Percentiles rank a stretch among this genome's conserved stretches.
These are phyloP conservation scores for Linnaemya vulpina DNA, from an alignment of 2,888 invertebrate genomes.

Conservation along the genomic window DNA sequence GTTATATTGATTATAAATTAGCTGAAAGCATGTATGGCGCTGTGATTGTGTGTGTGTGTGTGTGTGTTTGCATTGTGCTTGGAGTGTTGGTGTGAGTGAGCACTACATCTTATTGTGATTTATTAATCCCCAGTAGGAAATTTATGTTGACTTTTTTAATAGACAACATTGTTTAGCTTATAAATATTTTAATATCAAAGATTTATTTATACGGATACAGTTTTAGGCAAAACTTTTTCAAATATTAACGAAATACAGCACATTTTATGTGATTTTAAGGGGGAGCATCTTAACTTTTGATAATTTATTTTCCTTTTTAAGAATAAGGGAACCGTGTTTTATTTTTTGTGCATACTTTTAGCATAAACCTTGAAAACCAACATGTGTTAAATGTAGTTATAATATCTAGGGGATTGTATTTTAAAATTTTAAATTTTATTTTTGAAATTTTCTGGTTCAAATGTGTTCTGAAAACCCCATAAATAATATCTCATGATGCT, in stretches of 20 bases:
- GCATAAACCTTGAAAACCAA: neutral
- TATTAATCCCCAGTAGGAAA: constrained; percentile 53
- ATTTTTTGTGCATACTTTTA: neutral
- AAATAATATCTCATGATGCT: no score
- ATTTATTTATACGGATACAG: neutral
- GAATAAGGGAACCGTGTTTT: neutral
- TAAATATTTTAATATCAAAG: constrained; percentile 12
- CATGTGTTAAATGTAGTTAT: neutral
- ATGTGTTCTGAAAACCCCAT: neutral
- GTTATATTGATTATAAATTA: constrained; percentile 69
- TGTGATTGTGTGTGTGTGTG: no score
- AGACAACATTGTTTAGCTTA: neutral
- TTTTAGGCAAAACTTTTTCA: neutral
- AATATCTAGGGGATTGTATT: neutral
- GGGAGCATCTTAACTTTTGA: neutral
- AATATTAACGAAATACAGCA: neutral
- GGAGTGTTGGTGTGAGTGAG: neutral
- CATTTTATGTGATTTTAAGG: neutral
- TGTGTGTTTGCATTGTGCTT: neutral
- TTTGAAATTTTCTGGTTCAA: neutral
- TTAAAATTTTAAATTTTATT: neutral
- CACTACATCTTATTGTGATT: constrained; percentile 32
- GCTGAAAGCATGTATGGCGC: constrained; percentile 24
- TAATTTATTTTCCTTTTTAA: neutral
- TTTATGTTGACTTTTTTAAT: constrained; percentile 39